Percentiles rank a stretch among this genome's conserved stretches.
These are phyloP conservation scores for Serilophus lunatus DNA, from an alignment of 2,113 vertebrate genomes.

Conservation along the genomic window DNA sequence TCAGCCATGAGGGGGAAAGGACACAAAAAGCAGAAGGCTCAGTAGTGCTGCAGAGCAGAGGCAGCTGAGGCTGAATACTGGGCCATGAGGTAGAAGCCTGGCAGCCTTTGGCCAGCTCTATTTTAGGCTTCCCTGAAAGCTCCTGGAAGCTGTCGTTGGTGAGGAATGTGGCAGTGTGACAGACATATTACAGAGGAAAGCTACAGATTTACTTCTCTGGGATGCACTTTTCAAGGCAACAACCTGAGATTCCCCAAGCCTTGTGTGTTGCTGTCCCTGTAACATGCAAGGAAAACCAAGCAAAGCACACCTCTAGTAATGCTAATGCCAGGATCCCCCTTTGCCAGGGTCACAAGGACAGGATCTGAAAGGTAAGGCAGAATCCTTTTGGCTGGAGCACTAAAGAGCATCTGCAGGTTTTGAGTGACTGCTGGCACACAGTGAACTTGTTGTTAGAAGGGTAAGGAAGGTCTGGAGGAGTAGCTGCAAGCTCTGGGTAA, in stretches of 20 bases:
- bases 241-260: background rate
- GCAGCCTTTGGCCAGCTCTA: background rate
- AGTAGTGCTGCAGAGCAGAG: background rate
- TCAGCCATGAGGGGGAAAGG: background rate
- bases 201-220: background rate
- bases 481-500: background rate
- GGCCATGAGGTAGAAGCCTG: background rate
- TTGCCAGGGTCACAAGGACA: background rate
- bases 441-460: rapidly evolving
- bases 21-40: background rate
- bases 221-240: background rate
- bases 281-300: background rate
- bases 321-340: background rate
- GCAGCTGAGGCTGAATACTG: background rate
- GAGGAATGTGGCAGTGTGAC: background rate
- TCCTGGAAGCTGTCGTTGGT: background rate
- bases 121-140: background rate
- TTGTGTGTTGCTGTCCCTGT: background rate
- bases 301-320: background rate
- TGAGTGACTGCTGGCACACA: background rate
- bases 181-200: background rate
- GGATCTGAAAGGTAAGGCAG: background rate
- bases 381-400: background rate
- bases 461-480: background rate
- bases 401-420: background rate